These are phyloP conservation scores for Coilia nasus DNA, from an alignment of 2,797 vertebrate genomes.

Conservation along the genomic window DNA sequence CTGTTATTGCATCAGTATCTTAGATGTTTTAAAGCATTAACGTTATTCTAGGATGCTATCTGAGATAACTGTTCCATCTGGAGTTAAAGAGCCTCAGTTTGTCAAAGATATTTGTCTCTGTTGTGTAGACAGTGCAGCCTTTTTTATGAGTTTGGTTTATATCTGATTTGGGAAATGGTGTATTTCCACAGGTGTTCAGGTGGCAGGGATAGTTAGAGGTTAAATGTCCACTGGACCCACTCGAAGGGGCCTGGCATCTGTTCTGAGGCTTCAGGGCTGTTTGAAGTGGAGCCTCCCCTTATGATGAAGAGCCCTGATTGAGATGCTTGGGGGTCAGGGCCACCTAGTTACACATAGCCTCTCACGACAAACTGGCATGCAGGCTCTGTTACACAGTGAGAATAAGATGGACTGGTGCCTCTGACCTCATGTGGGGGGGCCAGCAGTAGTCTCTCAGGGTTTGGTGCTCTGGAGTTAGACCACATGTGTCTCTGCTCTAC, in stretches of 20 bases:
- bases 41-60: neutral
- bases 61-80: neutral
- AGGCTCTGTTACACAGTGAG: neutral
- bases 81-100: neutral
- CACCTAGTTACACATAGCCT: neutral
- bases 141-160: neutral
- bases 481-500: neutral
- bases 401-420: neutral
- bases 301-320: neutral
- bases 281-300: neutral
- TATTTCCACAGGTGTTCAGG: neutral
- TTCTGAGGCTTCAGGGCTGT: neutral
- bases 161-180: neutral
- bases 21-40: neutral
- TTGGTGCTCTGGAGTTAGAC: neutral
- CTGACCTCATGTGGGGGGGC: neutral
- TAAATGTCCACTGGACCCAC: neutral
- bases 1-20: neutral
- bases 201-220: neutral
- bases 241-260: neutral
- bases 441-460: neutral
- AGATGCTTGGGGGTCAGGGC: constrained; percentile 2
- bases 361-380: neutral
- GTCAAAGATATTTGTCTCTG: neutral
- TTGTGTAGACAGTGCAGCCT: neutral